Evolutionary conservation across 2,797 vertebrate genomes (phyloP).

Genomic region (Oreochromis mossambicus): DNA sequence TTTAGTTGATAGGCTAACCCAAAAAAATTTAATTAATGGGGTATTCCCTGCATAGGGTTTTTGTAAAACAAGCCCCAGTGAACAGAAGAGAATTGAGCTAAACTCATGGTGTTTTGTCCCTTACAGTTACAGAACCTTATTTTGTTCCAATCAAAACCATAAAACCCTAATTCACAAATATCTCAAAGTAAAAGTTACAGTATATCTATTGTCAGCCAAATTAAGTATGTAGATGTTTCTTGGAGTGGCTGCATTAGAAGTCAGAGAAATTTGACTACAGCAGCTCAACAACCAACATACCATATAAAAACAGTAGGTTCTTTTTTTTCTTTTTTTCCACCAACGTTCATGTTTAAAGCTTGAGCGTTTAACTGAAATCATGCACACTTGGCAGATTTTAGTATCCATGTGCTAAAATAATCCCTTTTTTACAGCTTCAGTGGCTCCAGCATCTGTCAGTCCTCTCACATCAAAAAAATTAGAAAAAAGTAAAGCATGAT

Average conservation of each 20-base stretch:
- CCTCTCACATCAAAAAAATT: neutral
- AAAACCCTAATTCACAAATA: neutral
- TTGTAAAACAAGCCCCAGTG: neutral
- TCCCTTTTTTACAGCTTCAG: neutral
- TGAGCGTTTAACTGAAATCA: neutral
- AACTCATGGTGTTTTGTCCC: accelerated
- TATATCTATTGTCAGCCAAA: neutral
- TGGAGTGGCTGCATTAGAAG: neutral
- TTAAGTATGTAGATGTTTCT: neutral
- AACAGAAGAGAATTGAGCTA: neutral
- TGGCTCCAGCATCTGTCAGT: neutral
- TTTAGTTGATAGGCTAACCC: neutral
- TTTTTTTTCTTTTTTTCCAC: neutral
- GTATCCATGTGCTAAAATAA: neutral
- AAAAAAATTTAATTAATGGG: neutral
- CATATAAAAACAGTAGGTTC: neutral
- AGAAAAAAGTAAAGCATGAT: neutral
- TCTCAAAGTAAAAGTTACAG: neutral
- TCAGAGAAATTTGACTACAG: neutral
- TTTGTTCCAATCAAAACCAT: neutral
- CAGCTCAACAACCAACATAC: neutral
- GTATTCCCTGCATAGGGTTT: neutral
- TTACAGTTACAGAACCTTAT: neutral
- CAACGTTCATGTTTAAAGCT: neutral
- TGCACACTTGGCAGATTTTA: neutral